Evolutionary conservation across 2,797 vertebrate genomes (phyloP), one percentile per base, ranked within the genome.

Genomic region (Pseudochromis fuscus): DNA sequence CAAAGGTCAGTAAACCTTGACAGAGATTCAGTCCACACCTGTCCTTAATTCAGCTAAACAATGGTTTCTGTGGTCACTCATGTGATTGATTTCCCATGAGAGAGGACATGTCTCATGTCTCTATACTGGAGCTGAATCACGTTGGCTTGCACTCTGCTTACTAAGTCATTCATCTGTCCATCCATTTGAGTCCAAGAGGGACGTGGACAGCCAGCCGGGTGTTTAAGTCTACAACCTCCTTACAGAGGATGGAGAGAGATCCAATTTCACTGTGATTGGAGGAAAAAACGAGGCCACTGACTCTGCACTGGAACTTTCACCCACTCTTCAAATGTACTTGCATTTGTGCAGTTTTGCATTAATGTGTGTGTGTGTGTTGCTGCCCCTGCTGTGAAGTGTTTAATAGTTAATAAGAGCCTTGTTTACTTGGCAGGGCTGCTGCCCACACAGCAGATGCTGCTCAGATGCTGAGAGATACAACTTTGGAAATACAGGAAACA

Each of bases 381-480:
- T 53, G 75, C 45, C 72, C 70, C 77, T 59, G 72, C 74, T 81
- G 72, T 79, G 72, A 75, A 64, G 70, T 85, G 80, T 92, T 93
- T 68, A 92, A 94, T 94, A 89, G 53, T 94, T 94, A 85, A 93
- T 93, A 88, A 90, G 87, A 81, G 77, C 37, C 68, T 81, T 90
- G 88, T 94, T 94, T 93, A 90, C 89, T 92, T 89, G 87, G 87
- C 82, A 79, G 65, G 35, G 72, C 67, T 81, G 77, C 42, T 80
- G 81, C 87, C 89, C 86, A 90, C 92, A 85, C 91, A 90, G 91
- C 91, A 92, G 81, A 90, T 84, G 71, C 68, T 82, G 69, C 74
- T 83, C 60, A 79, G 82, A 85, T 81, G 88, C 83, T 79, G 84
- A 87, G 82, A 79, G 55, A 81, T 27, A 75, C 76, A 79, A 82